Base-by-base conservation (phyloP, 1,140 invertebrate genomes). In the Magallana ariakensis region DNA sequence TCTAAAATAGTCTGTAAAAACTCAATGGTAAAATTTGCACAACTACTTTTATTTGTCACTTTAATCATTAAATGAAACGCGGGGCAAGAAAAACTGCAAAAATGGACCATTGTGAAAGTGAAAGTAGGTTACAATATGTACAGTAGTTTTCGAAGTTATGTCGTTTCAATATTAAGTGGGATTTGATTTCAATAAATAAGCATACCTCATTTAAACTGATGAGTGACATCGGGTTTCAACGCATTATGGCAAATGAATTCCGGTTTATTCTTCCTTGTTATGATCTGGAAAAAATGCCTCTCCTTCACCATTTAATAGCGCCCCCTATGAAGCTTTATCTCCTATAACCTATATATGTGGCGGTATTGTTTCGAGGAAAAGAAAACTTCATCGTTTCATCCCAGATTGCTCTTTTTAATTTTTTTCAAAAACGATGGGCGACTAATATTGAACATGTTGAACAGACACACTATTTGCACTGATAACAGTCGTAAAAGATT, bases 211-310 rank as follows among this genome's bases (percentile, higher is more conserved):
- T 13, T 10, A 19, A 13, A 26, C 22, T 26, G 66, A 75, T 5
- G 22, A 11, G 1, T 26, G 22, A 75, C 33, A 75, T 9, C 66
- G 66, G 22, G 10, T 26, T 75, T 75, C 22, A 33, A 33, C 66
- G 22, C 66, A 33, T 26, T 26, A 8, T 26, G 6, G 33, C 22
- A 22, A 11, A 26, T 13, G 22, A 13, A 75, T 26, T 13, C 8
- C 19, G 22, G 22, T 75, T 75, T 75, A 75, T 26, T 19, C 66
- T 75, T 75, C 66, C 66, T 75, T 75, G 66, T 75, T 75, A 11
- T 11, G 22, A 11, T 9, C 11, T 19, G 66, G 66, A 26, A 75
- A 75, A 75, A 46, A 46, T 46, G 33, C 33, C 33, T 46, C 5
- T 46, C 33, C 33, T 46, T 46, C 33, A 8, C 66, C 33, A 13